Percentiles rank a stretch among this genome's conserved stretches.
Evolutionary conservation across 2,113 vertebrate genomes (phyloP).

Genomic region (Cyanoderma ruficeps): DNA sequence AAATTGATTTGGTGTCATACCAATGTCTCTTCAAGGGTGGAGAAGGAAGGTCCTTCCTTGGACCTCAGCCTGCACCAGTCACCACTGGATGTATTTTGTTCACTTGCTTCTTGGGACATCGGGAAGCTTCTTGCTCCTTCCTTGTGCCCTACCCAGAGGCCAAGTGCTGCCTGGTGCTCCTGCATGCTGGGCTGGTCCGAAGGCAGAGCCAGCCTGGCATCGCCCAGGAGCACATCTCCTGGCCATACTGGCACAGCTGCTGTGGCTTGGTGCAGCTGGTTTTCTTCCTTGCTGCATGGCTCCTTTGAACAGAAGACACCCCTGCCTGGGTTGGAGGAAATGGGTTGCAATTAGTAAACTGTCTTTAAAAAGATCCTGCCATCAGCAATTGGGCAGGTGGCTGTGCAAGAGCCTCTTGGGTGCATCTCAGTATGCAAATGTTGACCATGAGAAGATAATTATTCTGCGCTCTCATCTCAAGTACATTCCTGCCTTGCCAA

Average conservation of each 20-base stretch:
- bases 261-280: not conserved
- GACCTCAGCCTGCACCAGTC: rapidly evolving
- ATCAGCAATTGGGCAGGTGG: not conserved
- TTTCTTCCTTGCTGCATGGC: not conserved
- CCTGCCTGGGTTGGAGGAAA: not conserved
- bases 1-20: not conserved
- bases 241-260: not conserved
- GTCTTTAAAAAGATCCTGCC: not conserved
- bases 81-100: not conserved
- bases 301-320: not conserved
- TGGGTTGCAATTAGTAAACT: not conserved
- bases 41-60: not conserved
- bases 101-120: not conserved
- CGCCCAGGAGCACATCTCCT: rapidly evolving
- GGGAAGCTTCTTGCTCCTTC: not conserved
- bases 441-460: rapidly evolving
- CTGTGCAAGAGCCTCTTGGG: not conserved
- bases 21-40: not conserved
- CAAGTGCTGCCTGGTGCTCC: not conserved
- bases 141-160: not conserved
- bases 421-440: not conserved
- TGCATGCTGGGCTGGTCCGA: rapidly evolving
- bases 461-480: not conserved
- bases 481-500: not conserved
- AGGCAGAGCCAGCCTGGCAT: not conserved